Evolutionary conservation across 2,113 vertebrate genomes (phyloP).

Genomic region (Ivindomyrus marchei): DNA sequence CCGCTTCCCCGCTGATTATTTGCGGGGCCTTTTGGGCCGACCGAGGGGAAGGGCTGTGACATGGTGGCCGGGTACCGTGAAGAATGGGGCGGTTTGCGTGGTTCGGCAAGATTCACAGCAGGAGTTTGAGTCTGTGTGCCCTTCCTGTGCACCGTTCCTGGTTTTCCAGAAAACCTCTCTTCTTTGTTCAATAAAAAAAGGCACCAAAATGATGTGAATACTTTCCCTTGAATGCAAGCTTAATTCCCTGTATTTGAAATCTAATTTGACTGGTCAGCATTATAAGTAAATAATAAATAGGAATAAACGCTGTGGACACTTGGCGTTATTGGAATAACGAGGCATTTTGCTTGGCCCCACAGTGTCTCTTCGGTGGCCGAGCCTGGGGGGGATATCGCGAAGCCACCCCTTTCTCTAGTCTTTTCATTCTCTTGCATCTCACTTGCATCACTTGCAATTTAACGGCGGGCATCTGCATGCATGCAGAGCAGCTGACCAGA

Average conservation of each 20-base stretch:
- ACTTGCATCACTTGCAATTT: slow-evolving; percentile 21
- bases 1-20: neutral
- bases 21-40: neutral
- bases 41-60: neutral
- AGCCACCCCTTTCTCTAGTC: neutral
- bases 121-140: neutral
- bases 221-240: neutral
- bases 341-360: neutral
- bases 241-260: neutral
- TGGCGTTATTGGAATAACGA: slow-evolving; percentile 25
- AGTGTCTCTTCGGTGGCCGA: neutral
- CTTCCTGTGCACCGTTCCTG: neutral
- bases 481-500: slow-evolving; percentile 10
- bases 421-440: slow-evolving; percentile 13
- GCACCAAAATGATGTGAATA: neutral
- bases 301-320: neutral
- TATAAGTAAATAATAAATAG: neutral
- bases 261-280: neutral
- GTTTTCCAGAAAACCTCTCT: neutral
- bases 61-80: neutral
- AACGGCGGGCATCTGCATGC: neutral
- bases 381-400: neutral
- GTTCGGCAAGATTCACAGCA: slow-evolving; percentile 34
- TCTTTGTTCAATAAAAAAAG: neutral
- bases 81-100: neutral